Base-by-base conservation (phyloP, 2,113 vertebrate genomes). In the Butastur rufipennis region DNA sequence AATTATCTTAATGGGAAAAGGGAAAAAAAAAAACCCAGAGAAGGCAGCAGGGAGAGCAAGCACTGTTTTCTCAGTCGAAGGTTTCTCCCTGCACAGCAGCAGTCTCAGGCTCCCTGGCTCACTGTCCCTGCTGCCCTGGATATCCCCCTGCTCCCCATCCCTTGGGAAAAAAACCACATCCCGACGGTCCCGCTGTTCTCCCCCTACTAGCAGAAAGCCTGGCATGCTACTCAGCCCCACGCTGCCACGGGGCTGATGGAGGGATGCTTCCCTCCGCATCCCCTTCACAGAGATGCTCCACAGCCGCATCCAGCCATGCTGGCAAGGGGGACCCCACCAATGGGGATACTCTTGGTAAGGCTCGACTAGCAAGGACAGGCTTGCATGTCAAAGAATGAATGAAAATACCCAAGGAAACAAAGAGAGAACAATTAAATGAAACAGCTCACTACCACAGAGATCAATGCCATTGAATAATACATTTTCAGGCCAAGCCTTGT, bases 141-240 rank as follows among this genome's bases (percentile, higher is more conserved):
- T 45, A 17, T 15, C 17, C 22, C 17, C 18, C 26, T 11, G 27
- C 22, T 40, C 16, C 65, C 23, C 31, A 73, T 31, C 68, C 72
- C 29, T 52, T 8, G 16, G 56, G 75, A 34, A 83, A 84, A 91
- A 72, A 72, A 50, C 4, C 43, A 6, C 63, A 47, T 36, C 8
- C 6, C 4, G 0, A 10, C 0, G 0, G 29, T 47, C 29, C 42
- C 2, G 0, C 34, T 18, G 0, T 55, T 80, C 13, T 36, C 31
- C 36, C 32, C 6, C 36, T 8, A 13, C 9, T n/a, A 59, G n/a
- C 38, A 75, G 47, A 58, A 83, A 93, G 47, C 4, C 31, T 17
- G 36, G 43, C 22, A 40, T 1, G 0, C 27, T n/a, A 73, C 58
- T 70, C 50, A 32, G 25, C 22, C n/a, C 71, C 58, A 50, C 2